Evolutionary conservation across 2,113 vertebrate species (phyloP), one percentile per base, ranked within the genome.

Genomic region (Tragelaphus scriptus): DNA sequence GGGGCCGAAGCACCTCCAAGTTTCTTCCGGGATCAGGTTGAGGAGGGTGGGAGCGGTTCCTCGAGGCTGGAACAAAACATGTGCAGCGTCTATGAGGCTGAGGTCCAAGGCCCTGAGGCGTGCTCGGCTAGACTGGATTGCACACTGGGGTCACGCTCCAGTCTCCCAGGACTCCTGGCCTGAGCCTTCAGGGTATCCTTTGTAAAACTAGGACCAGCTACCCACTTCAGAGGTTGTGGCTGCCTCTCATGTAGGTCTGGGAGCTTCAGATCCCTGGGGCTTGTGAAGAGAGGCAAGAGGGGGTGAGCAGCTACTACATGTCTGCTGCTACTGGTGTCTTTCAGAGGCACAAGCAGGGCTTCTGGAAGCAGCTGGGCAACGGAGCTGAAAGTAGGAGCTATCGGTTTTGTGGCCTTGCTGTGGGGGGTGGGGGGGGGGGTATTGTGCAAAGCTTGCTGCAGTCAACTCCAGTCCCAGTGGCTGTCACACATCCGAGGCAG

Each of bases 11-110:
- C 85, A 95, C 98, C 68, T 89, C 91, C 71, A 58, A 53, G 92
- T 87, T 68, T 92, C 85, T 95, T 96, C 97, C 68, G 95, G 77
- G 92, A 91, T 99, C 99, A 99, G 97, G 99, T 98, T 80, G 98
- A 98, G 97, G 98, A 97, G 90, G 99, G 97, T 86, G 94, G 96
- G 89, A 98, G 98, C 36, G 75, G 98, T 58, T 99, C 97, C 97
- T 96, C 97, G 7, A 99, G 40, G 97, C 99, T 98, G 98, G 95
- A 85, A 94, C 68, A 92, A 96, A 84, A 97, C 79, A 93, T 1
- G 40, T 0, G 98, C 96, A 90, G 30, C 6, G 2, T 56, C 40
- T 14, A 13, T 92, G 25, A 88, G 88, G 90, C 44, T n/a, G 6
- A 36, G 15, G 58, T 40, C 44, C 25, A 53, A 36, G 81, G 63